Percentiles rank a stretch among this genome's conserved stretches.
Evolutionary conservation across 2,888 invertebrate genomes (phyloP).

Genomic region (Melinaea menophilus): DNA sequence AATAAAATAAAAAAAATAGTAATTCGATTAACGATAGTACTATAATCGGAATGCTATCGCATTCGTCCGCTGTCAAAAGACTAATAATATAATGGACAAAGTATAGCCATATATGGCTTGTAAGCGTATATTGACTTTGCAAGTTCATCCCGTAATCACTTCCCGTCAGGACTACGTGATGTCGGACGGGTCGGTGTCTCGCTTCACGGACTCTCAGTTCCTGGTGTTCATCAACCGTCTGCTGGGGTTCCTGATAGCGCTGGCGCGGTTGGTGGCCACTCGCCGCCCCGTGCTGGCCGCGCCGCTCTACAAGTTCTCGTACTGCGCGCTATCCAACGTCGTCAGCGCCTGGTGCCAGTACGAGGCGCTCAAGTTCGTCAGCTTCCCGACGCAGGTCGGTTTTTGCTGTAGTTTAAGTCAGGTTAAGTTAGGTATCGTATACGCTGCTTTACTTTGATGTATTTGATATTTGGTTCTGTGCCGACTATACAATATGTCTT

Average conservation of each 20-base stretch:
- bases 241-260: slow-evolving; percentile 87
- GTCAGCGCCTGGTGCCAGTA: slow-evolving; percentile 99
- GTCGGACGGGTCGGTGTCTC: slow-evolving; percentile 78
- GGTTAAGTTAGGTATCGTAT: too few relatives aligned
- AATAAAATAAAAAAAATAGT: too few relatives aligned
- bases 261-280: slow-evolving; percentile 75
- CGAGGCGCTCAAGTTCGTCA: slow-evolving; percentile 98
- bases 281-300: slow-evolving; percentile 85
- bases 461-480: too few relatives aligned
- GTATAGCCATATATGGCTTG: too few relatives aligned
- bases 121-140: neutral
- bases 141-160: neutral
- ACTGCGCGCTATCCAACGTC: slow-evolving; percentile 97
- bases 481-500: too few relatives aligned
- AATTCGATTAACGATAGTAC: too few relatives aligned
- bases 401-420: too few relatives aligned
- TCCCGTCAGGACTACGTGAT: slow-evolving; percentile 80
- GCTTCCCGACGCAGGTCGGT: slow-evolving; percentile 95
- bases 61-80: too few relatives aligned
- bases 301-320: slow-evolving; percentile 96
- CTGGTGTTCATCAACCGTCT: slow-evolving; percentile 97
- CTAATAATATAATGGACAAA: too few relatives aligned
- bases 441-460: too few relatives aligned
- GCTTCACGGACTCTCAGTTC: slow-evolving; percentile 97
- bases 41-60: too few relatives aligned